These are phyloP conservation scores for Maniola hyperantus DNA, from an alignment of 2,888 invertebrate genomes.

Conservation along the genomic window DNA sequence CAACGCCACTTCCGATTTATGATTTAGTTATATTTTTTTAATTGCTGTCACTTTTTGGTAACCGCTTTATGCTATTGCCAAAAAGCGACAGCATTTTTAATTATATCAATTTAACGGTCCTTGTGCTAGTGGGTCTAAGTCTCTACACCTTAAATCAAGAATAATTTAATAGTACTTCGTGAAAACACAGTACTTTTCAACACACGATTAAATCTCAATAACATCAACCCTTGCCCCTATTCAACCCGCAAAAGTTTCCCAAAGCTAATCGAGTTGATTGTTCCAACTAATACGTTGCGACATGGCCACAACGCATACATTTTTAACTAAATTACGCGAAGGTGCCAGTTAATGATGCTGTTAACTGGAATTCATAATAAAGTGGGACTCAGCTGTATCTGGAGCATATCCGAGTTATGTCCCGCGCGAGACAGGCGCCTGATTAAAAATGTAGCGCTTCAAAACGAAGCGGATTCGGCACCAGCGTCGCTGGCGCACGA, in stretches of 20 bases:
- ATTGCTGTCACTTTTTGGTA: no score
- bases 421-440: slow-evolving; percentile 77
- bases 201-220: neutral
- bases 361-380: slow-evolving; percentile 80
- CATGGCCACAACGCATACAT: slow-evolving; percentile 52
- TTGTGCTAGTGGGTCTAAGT: no score
- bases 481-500: slow-evolving; percentile 75
- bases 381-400: slow-evolving; percentile 75
- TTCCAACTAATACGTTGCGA: slow-evolving; percentile 40
- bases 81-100: no score
- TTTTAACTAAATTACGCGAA: slow-evolving; percentile 74
- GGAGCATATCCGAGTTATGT: slow-evolving; percentile 77
- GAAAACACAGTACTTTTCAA: neutral
- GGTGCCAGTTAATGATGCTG: slow-evolving; percentile 79
- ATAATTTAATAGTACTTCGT: neutral
- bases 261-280: slow-evolving; percentile 18
- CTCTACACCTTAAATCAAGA: no score
- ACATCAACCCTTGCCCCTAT: neutral
- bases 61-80: no score
- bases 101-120: no score
- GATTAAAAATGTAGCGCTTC: slow-evolving; percentile 80
- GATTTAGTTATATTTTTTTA: no score
- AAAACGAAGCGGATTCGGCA: slow-evolving; percentile 75
- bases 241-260: slow-evolving; percentile 6
- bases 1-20: no score